A percentile compares a stretch with the other conserved stretches of the same genome.
phyloP scores from a whole-genome alignment of 1,140 invertebrate species.

The Parasteatoda tepidariorum region DNA sequence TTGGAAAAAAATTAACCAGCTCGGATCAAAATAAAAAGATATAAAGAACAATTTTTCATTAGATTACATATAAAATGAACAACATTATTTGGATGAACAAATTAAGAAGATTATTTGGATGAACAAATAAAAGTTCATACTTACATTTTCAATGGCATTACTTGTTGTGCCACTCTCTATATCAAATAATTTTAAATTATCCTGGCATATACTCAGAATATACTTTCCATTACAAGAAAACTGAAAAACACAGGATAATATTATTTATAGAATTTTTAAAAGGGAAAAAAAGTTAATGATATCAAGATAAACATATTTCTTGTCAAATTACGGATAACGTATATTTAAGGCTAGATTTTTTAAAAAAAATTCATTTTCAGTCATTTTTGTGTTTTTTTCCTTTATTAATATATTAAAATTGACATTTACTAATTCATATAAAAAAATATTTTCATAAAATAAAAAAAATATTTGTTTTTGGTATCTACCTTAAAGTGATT shows the following conservation, averaged over 20 bases:
- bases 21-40: too few species aligned
- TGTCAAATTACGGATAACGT: not conserved
- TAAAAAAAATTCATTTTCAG: not conserved
- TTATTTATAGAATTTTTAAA: not conserved
- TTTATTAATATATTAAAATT: not conserved
- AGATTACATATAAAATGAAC: too few species aligned
- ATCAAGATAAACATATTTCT: conserved; percentile 15
- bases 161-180: conserved; percentile 71
- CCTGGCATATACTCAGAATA: conserved; percentile 81
- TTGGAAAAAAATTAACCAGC: too few species aligned
- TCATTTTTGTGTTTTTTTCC: not conserved
- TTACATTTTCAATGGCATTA: conserved; percentile 66
- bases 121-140: too few species aligned
- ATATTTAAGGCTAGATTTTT: not conserved
- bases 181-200: conserved; percentile 78
- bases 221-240: conserved; percentile 79
- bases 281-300: not conserved
- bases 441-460: too few species aligned
- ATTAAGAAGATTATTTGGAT: too few species aligned
- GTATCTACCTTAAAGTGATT: too few species aligned
- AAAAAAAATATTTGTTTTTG: too few species aligned
- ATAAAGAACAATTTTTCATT: too few species aligned
- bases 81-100: too few species aligned
- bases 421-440: not conserved
- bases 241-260: conserved; percentile 67